These are phyloP conservation scores for Oscheius sp. DNA, from an alignment of 2,888 invertebrate species.

Conservation along the genomic window DNA sequence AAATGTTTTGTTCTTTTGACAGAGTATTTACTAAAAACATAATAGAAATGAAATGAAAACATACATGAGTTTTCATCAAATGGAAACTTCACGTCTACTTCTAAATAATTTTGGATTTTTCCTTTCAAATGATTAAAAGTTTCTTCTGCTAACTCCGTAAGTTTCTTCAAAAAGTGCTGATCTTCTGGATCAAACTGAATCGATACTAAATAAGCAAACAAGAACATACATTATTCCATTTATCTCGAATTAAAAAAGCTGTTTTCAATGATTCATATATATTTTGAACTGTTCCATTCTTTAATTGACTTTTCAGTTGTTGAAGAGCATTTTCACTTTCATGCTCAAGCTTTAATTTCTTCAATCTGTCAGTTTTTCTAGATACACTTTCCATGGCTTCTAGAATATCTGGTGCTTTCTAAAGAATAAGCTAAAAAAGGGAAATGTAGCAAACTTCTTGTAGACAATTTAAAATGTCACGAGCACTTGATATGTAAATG, in stretches of 20 bases:
- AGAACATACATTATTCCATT: not conserved
- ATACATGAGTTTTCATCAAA: constrained; percentile 14
- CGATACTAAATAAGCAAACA: not conserved
- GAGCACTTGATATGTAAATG: constrained; percentile 1
- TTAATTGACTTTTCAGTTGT: not conserved
- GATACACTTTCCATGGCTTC: constrained; percentile 2
- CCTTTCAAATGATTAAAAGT: not conserved
- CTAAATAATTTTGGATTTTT: not conserved
- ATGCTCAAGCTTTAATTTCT: not conserved
- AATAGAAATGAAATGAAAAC: not conserved
- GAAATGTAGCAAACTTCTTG: not conserved
- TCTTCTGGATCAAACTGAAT: constrained; percentile 9
- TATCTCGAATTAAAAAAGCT: no score
- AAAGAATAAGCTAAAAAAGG: no score
- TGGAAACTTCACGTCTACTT: constrained; percentile 1
- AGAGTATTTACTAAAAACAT: not conserved
- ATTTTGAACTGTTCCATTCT: not conserved
- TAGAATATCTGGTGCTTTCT: constrained; percentile 17
- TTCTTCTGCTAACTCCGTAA: not conserved
- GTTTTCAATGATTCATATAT: no score
- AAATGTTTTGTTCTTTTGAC: not conserved
- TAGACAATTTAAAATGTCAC: not conserved
- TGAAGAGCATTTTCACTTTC: not conserved
- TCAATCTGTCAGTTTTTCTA: not conserved
- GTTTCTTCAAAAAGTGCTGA: not conserved